phyloP scores from a whole-genome alignment of 2,113 vertebrate genomes.

The Muntiacus muntjak region DNA sequence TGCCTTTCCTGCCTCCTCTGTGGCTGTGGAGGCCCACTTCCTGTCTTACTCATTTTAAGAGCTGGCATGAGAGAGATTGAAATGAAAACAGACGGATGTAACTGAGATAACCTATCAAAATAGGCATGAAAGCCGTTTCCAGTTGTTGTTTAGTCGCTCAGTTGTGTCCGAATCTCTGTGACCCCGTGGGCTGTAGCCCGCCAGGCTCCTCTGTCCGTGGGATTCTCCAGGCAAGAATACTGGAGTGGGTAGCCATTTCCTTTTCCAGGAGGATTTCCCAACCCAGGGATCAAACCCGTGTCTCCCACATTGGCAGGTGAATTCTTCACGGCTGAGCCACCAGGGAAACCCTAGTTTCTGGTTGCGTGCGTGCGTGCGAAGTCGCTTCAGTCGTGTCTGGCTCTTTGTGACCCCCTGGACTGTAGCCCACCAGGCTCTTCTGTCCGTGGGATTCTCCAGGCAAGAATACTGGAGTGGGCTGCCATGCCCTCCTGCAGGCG shows the following conservation, averaged over 20 bases:
- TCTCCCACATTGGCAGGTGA: not conserved
- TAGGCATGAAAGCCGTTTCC: not conserved
- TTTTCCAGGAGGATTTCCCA: not conserved
- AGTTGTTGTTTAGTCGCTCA: not conserved
- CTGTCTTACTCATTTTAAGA: not conserved
- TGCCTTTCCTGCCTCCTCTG: not conserved
- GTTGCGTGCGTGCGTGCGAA: not conserved
- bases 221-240: not conserved
- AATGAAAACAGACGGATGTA: not conserved
- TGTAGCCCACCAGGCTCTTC: not conserved
- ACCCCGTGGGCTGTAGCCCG: not conserved
- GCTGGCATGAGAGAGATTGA: not conserved
- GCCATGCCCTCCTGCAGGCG: not conserved
- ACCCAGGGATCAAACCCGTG: not conserved
- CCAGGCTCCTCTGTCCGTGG: not conserved
- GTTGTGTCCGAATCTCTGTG: not conserved
- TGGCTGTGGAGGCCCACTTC: not conserved
- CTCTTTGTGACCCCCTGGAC: not conserved
- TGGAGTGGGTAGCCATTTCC: not conserved
- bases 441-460: not conserved
- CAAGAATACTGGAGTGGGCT: not conserved
- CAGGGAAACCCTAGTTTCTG: not conserved
- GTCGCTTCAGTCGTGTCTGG: not conserved
- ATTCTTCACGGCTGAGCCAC: not conserved
- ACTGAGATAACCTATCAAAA: not conserved